Conservation (phyloP, 2,888 invertebrate species). For the Myopa tessellatipennis region DNA sequence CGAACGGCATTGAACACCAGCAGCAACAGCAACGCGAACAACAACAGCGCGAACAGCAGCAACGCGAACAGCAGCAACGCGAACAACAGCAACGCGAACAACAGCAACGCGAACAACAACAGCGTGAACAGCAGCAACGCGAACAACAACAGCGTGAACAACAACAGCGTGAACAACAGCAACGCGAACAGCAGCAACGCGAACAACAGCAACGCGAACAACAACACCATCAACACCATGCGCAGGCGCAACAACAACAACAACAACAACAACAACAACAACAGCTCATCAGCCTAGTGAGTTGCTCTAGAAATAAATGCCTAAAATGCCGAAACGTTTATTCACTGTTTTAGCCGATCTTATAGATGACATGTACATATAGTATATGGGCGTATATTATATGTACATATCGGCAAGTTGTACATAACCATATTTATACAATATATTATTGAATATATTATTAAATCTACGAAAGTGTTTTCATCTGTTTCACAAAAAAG, state of each 20-base stretch:
- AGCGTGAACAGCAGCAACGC: constrained; percentile 50
- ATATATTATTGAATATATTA: too few species aligned
- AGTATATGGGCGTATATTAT: neutral
- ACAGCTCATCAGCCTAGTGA: constrained; percentile 67
- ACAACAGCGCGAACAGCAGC: constrained; percentile 45
- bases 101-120: constrained; percentile 52
- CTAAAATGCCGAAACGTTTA: neutral
- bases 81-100: constrained; percentile 32
- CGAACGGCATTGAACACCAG: constrained; percentile 58
- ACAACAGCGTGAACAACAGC: constrained; percentile 51
- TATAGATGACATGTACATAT: neutral
- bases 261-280: constrained; percentile 49
- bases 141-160: constrained; percentile 49
- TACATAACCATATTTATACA: too few species aligned
- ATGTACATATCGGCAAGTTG: too few species aligned
- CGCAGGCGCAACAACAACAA: constrained; percentile 48
- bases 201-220: constrained; percentile 49
- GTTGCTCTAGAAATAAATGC: constrained; percentile 48
- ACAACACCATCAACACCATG: constrained; percentile 48
- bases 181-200: constrained; percentile 50
- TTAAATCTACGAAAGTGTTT: too few species aligned
- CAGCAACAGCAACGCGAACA: constrained; percentile 50
- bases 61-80: constrained; percentile 49
- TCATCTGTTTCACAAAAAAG: too few species aligned
- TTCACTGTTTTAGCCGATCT: neutral